Evolutionary conservation across 2,888 invertebrate species (phyloP), one percentile per base, ranked within the genome.

Genomic region (Acleris sparsana): DNA sequence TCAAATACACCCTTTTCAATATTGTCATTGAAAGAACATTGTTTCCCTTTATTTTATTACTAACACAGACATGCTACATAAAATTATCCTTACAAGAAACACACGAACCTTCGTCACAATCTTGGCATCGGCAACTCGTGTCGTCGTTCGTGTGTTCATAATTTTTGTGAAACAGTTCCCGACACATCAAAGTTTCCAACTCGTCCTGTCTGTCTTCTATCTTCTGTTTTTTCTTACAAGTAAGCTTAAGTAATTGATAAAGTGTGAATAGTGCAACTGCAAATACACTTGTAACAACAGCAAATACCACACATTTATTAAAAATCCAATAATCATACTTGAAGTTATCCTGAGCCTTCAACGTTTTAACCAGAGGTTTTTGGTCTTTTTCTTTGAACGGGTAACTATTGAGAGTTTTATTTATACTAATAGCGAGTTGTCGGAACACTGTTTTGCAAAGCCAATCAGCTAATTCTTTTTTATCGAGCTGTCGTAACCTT

Each of bases 391-490:
- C 49, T 61, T 13, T 57, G 13, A 66, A 86, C 57, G 22, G 66
- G 25, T 61, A 49, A 39, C 25, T 46, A n/a, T 57, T 62, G 5
- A 84, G 71, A 3, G 84, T 80, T 63, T 83, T 78, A 68, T 88
- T 84, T 7, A 93, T 77, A 71, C 94, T 93, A 62, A 86, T 80
- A 4, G 93, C 89, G 33, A 95, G 78, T 71, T 94, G 87, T 49
- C 89, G 85, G 75, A 94, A 95, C 1, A 94, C 93, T 0, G 92
- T 89, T 67, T 83, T 88, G 9, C 94, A 94, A 1, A 95, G 76
- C 95, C 95, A 95, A 71, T 94, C 92, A 1, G 95, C 94, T 59
- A 95, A 78, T 69, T 94, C 93, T 0, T 70, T 68, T 71, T 92
- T 93, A 22, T 92, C 93, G 64, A 95, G 84, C 80, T 95, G 94